Base-by-base conservation (phyloP, 2,888 invertebrate genomes). In the Phrixothrix hirtus region DNA sequence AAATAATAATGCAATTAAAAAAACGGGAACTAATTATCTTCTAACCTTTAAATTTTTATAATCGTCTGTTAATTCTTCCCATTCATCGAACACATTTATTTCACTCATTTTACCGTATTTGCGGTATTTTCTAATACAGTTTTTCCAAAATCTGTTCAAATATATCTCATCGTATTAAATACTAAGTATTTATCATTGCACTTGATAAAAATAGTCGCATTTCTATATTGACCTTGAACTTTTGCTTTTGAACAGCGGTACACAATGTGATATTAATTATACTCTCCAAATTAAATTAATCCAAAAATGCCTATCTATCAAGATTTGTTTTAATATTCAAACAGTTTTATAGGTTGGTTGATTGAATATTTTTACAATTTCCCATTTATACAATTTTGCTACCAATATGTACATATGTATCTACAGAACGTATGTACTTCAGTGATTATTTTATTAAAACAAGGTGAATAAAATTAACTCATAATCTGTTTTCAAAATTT, bases 41-140 rank as follows among this genome's bases (percentile, higher is more conserved):
- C 74, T 74, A 80, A 92, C 93, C 86, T 92, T 91, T 56, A 93
- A 80, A 56, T 85, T 84, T 74, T 87, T 88, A 74, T 85, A 93
- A 72, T 93, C 93, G 32, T 80, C 79, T 47, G 82, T 76, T 60
- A 93, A 79, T 71, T 92, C 92, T 59, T 87, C 83, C 88, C 90
- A 92, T 70, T 92, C 92, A 37, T 72, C 73, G 26, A 69, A 66
- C 29, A 74, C 60, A 26, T 55, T 58, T 48, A 45, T 46, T 10
- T 71, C 70, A 46, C 61, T 50, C 72, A 71, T 72, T 58, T 59
- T 59, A 7, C 17, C n/a, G n/a, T n/a, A n/a, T n/a, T n/a, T n/a
- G 6, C 3, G 10, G 21, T 4, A 9, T 15, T 14, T 12, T 10
- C 25, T 38, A 11, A 38, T 25, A 21, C 21, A 3, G 16, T 13